Evolutionary conservation across 2,797 vertebrate species (phyloP).

Genomic region (Poeciliopsis turneri): DNA sequence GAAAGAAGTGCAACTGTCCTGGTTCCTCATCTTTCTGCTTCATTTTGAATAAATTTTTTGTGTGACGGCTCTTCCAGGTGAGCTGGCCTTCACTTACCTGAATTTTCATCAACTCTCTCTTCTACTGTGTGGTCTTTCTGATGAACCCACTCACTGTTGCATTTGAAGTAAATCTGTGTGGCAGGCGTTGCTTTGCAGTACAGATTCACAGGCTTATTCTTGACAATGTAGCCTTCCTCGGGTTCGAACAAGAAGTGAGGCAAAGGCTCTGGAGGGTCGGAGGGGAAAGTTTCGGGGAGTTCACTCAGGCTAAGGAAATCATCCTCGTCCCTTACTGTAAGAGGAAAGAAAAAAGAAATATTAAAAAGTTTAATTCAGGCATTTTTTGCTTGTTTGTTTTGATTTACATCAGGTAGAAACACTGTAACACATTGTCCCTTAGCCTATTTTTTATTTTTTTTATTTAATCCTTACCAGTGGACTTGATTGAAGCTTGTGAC

Average conservation of each 20-base stretch:
- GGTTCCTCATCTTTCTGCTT: neutral
- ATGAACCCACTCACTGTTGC: conserved; percentile 97
- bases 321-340: conserved; percentile 82
- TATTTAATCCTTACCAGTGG: neutral
- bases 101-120: conserved; percentile 92
- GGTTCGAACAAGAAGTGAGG: conserved; percentile 95
- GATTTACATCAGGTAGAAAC: neutral
- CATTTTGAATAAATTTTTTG: conserved; percentile 8
- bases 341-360: conserved; percentile 1
- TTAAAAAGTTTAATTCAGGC: neutral
- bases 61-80: neutral
- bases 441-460: conserved; percentile 17
- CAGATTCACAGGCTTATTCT: conserved; percentile 93
- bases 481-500: conserved; percentile 29
- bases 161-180: conserved; percentile 96
- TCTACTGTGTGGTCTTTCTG: conserved; percentile 94
- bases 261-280: conserved; percentile 92
- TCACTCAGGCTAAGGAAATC: conserved; percentile 90
- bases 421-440: conserved; percentile 4
- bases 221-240: conserved; percentile 94
- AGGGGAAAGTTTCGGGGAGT: conserved; percentile 93
- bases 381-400: neutral
- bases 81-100: conserved; percentile 81
- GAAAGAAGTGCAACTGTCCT: neutral
- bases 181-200: conserved; percentile 94